These are phyloP conservation scores for Sycophila texana DNA, from an alignment of 2,888 invertebrate species.

Conservation along the genomic window DNA sequence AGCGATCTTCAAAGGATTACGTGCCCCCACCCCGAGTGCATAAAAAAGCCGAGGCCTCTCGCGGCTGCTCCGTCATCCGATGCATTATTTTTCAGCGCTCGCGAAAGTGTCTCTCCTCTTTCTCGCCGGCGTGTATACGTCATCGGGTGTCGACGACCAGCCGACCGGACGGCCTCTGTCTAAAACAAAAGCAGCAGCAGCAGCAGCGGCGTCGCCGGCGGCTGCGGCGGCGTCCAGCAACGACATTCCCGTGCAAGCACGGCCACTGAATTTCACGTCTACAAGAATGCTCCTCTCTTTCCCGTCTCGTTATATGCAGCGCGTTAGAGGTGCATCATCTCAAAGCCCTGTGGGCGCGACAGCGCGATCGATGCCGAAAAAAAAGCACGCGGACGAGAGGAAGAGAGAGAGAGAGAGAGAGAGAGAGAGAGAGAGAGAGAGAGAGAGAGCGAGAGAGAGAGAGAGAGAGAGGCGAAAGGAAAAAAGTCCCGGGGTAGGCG, in stretches of 20 bases:
- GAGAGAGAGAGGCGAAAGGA: conserved; percentile 53
- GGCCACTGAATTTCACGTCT: conserved; percentile 60
- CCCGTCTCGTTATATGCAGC: conserved; percentile 57
- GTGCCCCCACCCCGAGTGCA: conserved; percentile 49
- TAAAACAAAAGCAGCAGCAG: conserved; percentile 49
- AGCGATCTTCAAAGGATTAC: conserved; percentile 49
- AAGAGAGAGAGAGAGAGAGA: conserved; percentile 58
- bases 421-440: conserved; percentile 59
- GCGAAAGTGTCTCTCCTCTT: conserved; percentile 18
- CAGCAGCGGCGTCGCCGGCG: conserved; percentile 27
- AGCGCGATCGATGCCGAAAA: conserved; percentile 65
- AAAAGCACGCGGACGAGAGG: conserved; percentile 54
- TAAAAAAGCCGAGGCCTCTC: conserved; percentile 45
- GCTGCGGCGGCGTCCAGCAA: conserved; percentile 14
- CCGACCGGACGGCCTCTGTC: conserved; percentile 14
- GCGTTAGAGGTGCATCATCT: conserved; percentile 61
- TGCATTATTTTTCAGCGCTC: conserved; percentile 22
- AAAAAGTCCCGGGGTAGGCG: conserved; percentile 59
- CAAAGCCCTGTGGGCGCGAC: conserved; percentile 36
- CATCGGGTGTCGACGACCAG: conserved; percentile 5
- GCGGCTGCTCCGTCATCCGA: conserved; percentile 24
- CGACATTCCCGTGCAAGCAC: conserved; percentile 49
- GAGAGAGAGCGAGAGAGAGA: conserved; percentile 41
- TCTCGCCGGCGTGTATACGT: background rate
- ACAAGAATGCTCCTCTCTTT: conserved; percentile 52